Percentiles rank a stretch among this genome's conserved stretches.
Conservation (phyloP, 2,797 vertebrate genomes). For the Betta splendens region DNA sequence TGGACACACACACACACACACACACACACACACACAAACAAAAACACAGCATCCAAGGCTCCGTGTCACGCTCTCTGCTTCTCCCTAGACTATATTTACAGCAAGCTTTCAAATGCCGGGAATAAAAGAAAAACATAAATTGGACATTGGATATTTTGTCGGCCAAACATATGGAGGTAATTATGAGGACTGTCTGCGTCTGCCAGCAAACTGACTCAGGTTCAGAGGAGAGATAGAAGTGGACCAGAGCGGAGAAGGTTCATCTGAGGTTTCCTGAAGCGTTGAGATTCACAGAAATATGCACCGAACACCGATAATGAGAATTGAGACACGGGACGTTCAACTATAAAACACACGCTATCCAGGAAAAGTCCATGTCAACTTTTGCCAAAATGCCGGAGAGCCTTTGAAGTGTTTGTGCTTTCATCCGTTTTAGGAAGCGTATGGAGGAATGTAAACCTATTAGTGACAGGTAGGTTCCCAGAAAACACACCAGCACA, state of each 20-base stretch:
- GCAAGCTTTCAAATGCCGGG: constrained; percentile 10
- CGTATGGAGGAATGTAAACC: constrained; percentile 15
- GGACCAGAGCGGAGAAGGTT: no score
- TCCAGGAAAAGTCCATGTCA: constrained; percentile 7
- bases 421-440: constrained; percentile 37
- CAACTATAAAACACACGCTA: constrained; percentile 2
- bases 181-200: constrained; percentile 28
- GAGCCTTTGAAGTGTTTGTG: constrained; percentile 29
- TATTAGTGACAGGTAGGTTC: constrained; percentile 21
- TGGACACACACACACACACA: neutral
- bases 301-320: neutral
- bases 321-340: neutral
- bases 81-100: constrained; percentile 22
- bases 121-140: neutral
- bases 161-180: constrained; percentile 51
- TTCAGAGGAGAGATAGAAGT: constrained; percentile 6
- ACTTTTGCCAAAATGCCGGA: constrained; percentile 7
- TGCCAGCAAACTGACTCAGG: constrained; percentile 20
- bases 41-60: constrained; percentile 9
- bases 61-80: constrained; percentile 12
- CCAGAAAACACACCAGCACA: constrained; percentile 5
- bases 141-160: constrained; percentile 17
- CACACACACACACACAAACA: neutral
- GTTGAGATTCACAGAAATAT: constrained; percentile 3
- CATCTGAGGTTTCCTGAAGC: neutral